A percentile compares a stretch with the other conserved stretches of the same genome.
Evolutionary conservation across 2,888 invertebrate species (phyloP).

Genomic region (Apotomis turbidana): DNA sequence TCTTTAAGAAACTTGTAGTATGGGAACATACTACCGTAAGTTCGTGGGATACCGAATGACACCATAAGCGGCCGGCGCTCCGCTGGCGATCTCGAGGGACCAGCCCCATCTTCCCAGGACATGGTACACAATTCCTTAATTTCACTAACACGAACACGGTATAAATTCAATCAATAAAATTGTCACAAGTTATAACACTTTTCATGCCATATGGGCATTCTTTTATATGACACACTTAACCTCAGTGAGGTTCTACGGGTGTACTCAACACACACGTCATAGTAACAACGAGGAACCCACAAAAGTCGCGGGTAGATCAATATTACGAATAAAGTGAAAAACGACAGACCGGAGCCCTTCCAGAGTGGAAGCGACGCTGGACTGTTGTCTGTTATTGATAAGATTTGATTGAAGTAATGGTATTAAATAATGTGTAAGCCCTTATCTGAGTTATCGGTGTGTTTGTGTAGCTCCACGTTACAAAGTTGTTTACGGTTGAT

Average conservation of each 20-base stretch:
- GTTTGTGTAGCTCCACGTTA: slow-evolving; percentile 61
- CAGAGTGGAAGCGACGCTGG: slow-evolving; percentile 51
- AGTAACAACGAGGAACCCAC: slow-evolving; percentile 10
- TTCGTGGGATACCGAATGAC: slow-evolving; percentile 75
- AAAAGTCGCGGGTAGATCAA: slow-evolving; percentile 28
- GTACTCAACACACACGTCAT: background rate
- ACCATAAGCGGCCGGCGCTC: slow-evolving; percentile 74
- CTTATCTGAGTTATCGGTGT: slow-evolving; percentile 78
- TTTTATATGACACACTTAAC: slow-evolving; percentile 5
- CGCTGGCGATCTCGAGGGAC: slow-evolving; percentile 59
- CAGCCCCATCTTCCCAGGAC: slow-evolving; percentile 58
- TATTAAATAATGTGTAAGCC: slow-evolving; percentile 51
- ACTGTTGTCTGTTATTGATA: slow-evolving; percentile 61
- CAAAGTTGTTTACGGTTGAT: slow-evolving; percentile 33
- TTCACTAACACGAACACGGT: slow-evolving; percentile 30
- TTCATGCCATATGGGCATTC: slow-evolving; percentile 67
- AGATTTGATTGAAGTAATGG: slow-evolving; percentile 68
- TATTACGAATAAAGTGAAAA: background rate
- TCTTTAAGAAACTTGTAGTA: slow-evolving; percentile 85
- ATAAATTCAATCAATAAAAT: slow-evolving; percentile 4
- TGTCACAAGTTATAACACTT: slow-evolving; percentile 54
- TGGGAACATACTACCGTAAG: slow-evolving; percentile 85
- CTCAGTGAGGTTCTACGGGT: background rate
- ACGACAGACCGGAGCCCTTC: slow-evolving; percentile 40
- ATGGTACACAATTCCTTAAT: slow-evolving; percentile 44